phyloP scores from a whole-genome alignment of 2,888 invertebrate species.

The Oligia fasciuncula region DNA sequence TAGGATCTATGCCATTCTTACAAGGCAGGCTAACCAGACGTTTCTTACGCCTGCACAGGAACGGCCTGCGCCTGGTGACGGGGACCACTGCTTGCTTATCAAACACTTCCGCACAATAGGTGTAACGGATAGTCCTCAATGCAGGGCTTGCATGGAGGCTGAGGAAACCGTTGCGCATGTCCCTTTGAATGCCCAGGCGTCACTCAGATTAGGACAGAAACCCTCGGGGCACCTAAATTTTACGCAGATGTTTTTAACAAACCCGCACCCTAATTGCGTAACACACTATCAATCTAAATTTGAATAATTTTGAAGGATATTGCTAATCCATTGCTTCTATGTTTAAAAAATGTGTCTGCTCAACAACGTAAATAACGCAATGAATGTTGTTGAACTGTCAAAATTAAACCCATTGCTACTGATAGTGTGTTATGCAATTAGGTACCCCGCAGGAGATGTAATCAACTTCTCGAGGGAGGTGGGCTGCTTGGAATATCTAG shows the following conservation, averaged over 20 bases:
- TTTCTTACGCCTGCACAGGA: not conserved
- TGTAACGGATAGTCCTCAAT: not conserved
- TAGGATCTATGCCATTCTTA: not conserved
- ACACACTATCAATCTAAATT: no score
- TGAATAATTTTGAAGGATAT: no score
- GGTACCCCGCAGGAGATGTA: not conserved
- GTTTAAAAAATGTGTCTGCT: no score
- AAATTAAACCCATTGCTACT: no score
- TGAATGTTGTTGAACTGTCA: no score
- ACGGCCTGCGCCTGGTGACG: not conserved
- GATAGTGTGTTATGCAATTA: no score
- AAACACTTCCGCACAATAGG: not conserved
- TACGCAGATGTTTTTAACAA: not conserved
- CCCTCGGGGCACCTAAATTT: not conserved
- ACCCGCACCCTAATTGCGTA: no score
- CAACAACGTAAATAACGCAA: no score
- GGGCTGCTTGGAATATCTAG: not conserved
- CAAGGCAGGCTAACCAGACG: not conserved
- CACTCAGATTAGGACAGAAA: not conserved
- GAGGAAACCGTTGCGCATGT: not conserved
- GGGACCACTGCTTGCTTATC: not conserved
- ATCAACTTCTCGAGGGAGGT: no score
- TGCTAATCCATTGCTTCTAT: no score
- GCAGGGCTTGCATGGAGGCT: not conserved
- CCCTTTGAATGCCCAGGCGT: not conserved